These are phyloP conservation scores for Andrena dorsata DNA, from an alignment of 2,888 invertebrate species.

Conservation along the genomic window DNA sequence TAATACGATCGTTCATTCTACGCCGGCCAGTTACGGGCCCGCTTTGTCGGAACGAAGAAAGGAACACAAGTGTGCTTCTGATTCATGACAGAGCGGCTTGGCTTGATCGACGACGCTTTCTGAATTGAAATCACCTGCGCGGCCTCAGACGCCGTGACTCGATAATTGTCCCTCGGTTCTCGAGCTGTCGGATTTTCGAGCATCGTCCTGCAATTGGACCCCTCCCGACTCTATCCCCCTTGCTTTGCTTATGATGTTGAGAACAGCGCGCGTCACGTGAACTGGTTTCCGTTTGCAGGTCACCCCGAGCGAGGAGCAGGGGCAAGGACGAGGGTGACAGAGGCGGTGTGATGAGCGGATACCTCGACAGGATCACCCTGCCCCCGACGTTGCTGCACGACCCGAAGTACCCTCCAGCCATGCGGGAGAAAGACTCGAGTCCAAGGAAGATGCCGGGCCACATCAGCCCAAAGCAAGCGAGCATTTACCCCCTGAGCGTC, in stretches of 20 bases:
- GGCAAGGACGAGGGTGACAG: slow-evolving; percentile 76
- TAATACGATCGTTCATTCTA: slow-evolving; percentile 19
- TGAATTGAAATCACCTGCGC: slow-evolving; percentile 2
- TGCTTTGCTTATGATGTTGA: too few relatives aligned
- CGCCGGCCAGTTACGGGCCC: slow-evolving; percentile 4
- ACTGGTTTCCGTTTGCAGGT: slow-evolving; percentile 49
- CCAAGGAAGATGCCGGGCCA: slow-evolving; percentile 94
- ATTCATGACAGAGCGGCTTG: not conserved
- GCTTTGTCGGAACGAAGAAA: slow-evolving; percentile 45
- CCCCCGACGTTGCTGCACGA: slow-evolving; percentile 83
- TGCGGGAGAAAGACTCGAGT: slow-evolving; percentile 96
- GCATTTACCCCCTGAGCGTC: slow-evolving; percentile 89
- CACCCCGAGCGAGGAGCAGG: slow-evolving; percentile 65
- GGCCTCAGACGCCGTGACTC: not conserved
- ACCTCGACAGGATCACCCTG: slow-evolving; percentile 85
- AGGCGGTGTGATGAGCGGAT: slow-evolving; percentile 84
- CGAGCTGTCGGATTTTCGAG: not conserved
- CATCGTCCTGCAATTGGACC: too few relatives aligned
- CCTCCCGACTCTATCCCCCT: too few relatives aligned
- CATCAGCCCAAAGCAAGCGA: slow-evolving; percentile 91
- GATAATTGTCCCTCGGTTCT: not conserved
- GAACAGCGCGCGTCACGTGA: not conserved
- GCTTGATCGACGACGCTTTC: not conserved
- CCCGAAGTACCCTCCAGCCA: slow-evolving; percentile 86
- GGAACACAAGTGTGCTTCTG: slow-evolving; percentile 14